Conservation (phyloP, 30 jellyfish, hydroid and myxozoan genomes). For the Hydra vulgaris region DNA sequence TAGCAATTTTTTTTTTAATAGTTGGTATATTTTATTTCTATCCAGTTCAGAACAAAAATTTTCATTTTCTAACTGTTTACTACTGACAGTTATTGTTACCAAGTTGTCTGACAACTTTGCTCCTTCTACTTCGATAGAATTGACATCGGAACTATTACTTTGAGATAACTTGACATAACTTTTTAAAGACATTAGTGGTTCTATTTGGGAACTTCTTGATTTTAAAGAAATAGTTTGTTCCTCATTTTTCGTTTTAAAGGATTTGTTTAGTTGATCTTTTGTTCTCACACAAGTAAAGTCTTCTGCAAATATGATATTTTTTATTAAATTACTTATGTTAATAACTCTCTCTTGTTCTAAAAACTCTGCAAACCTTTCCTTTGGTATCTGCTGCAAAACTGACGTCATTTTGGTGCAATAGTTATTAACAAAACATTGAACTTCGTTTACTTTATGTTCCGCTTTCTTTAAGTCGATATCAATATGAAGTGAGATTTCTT, state of each 20-base stretch:
- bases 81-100: background rate
- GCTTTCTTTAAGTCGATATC: constrained; percentile 13
- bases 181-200: too few species aligned
- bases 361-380: constrained; percentile 3
- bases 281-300: background rate
- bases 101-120: background rate
- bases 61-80: background rate
- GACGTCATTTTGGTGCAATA: background rate
- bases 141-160: too few species aligned
- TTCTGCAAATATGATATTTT: background rate
- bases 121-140: too few species aligned
- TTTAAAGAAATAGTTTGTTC: background rate
- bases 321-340: background rate
- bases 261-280: background rate
- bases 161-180: too few species aligned
- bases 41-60: background rate
- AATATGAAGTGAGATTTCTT: constrained; percentile 18
- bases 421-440: background rate
- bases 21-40: background rate
- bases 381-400: constrained; percentile 19
- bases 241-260: background rate
- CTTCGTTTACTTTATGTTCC: background rate
- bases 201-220: too few species aligned
- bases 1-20: too few species aligned
- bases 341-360: constrained; percentile 12